phyloP scores from a whole-genome alignment of 2,888 invertebrate species.

The Ochlodes sylvanus region DNA sequence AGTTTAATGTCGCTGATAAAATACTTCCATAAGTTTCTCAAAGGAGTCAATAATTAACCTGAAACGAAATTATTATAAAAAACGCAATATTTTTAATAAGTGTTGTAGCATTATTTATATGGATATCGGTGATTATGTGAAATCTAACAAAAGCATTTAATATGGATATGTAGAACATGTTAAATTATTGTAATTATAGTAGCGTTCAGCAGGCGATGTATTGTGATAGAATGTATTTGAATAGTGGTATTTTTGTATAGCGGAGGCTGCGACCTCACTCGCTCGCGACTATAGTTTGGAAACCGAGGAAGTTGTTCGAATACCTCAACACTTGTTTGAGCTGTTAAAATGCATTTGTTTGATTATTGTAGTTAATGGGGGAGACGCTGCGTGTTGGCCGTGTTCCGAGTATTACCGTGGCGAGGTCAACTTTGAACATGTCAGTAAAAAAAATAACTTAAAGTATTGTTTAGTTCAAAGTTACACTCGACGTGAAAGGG shows the following conservation, averaged over 20 bases:
- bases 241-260: slow-evolving; percentile 37
- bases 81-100: not conserved
- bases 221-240: slow-evolving; percentile 40
- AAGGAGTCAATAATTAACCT: not conserved
- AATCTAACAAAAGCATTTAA: slow-evolving; percentile 6
- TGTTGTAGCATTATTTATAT: not conserved
- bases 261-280: slow-evolving; percentile 5
- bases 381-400: slow-evolving; percentile 3
- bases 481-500: no score
- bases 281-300: not conserved
- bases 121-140: not conserved
- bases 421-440: no score
- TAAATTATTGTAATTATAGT: slow-evolving; percentile 30
- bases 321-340: slow-evolving; percentile 50
- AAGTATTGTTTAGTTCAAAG: no score
- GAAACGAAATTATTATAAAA: not conserved
- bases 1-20: not conserved
- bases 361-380: slow-evolving; percentile 31
- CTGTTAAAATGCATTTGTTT: slow-evolving; percentile 52
- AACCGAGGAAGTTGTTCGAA: slow-evolving; percentile 38
- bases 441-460: no score
- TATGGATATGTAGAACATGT: slow-evolving; percentile 13
- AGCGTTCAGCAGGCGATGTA: slow-evolving; percentile 34
- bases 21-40: not conserved
- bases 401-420: not conserved